Conservation (phyloP, 2,113 vertebrate genomes). For the Pygoscelis antarcticus region DNA sequence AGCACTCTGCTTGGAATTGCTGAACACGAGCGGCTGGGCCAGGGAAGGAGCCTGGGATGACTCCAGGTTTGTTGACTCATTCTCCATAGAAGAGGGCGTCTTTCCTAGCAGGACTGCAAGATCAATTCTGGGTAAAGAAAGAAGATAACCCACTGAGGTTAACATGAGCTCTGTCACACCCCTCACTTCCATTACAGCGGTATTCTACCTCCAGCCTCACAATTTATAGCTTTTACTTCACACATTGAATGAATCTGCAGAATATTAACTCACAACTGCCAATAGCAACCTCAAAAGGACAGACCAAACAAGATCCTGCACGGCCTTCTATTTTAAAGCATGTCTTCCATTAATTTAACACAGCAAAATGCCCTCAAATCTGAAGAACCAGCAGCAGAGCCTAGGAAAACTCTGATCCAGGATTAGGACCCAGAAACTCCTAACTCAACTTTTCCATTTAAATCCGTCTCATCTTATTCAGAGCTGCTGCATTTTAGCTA, state of each 20-base stretch:
- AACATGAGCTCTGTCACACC: background rate
- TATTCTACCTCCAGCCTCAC: background rate
- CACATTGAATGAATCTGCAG: background rate
- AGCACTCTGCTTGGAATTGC: slow-evolving; percentile 93
- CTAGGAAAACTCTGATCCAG: background rate
- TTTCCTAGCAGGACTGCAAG: slow-evolving; percentile 96
- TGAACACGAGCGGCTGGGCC: slow-evolving; percentile 94
- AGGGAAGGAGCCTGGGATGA: slow-evolving; percentile 85
- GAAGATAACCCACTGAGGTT: background rate
- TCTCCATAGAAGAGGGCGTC: slow-evolving; percentile 90
- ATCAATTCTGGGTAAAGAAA: slow-evolving; percentile 83
- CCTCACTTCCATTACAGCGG: background rate
- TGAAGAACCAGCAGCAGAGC: background rate
- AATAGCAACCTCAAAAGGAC: background rate
- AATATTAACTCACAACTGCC: background rate
- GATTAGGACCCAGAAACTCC: background rate
- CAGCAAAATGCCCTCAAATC: background rate
- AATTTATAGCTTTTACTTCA: background rate
- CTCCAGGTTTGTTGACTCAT: slow-evolving; percentile 85
- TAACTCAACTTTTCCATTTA: background rate
- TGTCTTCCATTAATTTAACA: background rate
- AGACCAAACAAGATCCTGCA: background rate
- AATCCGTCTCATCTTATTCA: background rate
- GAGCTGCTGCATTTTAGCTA: background rate
- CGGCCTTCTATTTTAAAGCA: background rate